Conservation (phyloP, 2,888 invertebrate species). For the Dascillus cervinus region DNA sequence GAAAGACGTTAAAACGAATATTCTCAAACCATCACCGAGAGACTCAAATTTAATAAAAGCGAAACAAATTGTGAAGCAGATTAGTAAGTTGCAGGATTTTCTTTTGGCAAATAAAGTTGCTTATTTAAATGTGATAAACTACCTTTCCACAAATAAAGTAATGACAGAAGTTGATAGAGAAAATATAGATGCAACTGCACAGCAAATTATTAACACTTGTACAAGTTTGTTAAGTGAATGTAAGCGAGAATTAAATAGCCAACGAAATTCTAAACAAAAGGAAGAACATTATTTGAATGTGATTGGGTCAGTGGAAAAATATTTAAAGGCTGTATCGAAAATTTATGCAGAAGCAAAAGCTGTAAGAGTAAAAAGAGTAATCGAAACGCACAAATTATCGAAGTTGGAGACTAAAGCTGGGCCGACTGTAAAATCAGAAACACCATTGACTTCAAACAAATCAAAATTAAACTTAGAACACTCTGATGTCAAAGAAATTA, state of each 20-base stretch:
- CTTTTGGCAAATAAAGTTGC: constrained; percentile 75
- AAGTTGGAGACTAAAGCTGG: constrained; percentile 51
- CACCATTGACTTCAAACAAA: constrained; percentile 3
- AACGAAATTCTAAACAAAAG: constrained; percentile 54
- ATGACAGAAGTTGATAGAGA: constrained; percentile 84
- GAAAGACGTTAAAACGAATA: constrained; percentile 32
- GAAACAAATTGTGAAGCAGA: constrained; percentile 69
- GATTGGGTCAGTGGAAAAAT: constrained; percentile 65
- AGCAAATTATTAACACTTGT: constrained; percentile 75
- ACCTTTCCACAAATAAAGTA: constrained; percentile 55
- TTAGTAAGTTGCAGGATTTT: constrained; percentile 71
- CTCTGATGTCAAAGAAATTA: constrained; percentile 2
- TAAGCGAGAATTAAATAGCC: constrained; percentile 54
- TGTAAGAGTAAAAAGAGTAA: constrained; percentile 73
- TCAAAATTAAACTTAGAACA: too few species aligned
- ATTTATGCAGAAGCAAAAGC: constrained; percentile 85
- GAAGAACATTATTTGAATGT: constrained; percentile 72
- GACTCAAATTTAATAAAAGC: constrained; percentile 62
- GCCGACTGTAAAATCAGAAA: constrained; percentile 14
- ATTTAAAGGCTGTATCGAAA: constrained; percentile 78
- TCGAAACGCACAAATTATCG: constrained; percentile 75
- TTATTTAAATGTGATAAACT: constrained; percentile 76
- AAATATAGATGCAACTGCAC: constrained; percentile 78
- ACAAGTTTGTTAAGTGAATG: constrained; percentile 70
- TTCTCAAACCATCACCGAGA: constrained; percentile 38